These are phyloP conservation scores for Catotricha subobsoleta DNA, from an alignment of 2,888 invertebrate species.

Conservation along the genomic window DNA sequence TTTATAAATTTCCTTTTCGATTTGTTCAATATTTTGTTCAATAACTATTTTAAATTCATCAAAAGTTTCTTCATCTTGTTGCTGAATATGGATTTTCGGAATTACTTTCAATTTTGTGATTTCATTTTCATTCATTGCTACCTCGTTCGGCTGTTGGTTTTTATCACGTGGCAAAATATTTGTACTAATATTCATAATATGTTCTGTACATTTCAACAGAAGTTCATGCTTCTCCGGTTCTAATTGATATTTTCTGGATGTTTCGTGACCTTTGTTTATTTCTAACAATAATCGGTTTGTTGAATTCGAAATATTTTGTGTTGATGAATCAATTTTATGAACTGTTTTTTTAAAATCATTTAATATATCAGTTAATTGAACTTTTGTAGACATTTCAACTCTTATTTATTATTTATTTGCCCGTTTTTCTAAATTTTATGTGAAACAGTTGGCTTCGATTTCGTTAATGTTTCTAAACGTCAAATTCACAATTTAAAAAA, in stretches of 20 bases:
- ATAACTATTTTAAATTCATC: not conserved
- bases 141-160: too few species aligned
- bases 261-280: not conserved
- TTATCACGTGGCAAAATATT: not conserved
- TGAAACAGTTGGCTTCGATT: too few species aligned
- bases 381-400: too few species aligned
- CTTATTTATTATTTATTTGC: too few species aligned
- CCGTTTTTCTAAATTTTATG: too few species aligned
- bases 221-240: not conserved
- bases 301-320: not conserved
- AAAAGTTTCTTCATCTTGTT: not conserved
- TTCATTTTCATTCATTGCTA: not conserved
- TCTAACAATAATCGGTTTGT: not conserved
- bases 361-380: too few species aligned
- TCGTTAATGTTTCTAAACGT: too few species aligned
- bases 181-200: not conserved
- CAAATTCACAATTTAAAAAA: too few species aligned
- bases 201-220: not conserved
- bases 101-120: too few species aligned
- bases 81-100: too few species aligned
- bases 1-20: conserved; percentile 2
- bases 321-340: not conserved
- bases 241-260: not conserved
- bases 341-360: too few species aligned
- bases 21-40: not conserved